Conservation (phyloP, 2,797 vertebrate genomes). For the Oreortyx pictus region DNA sequence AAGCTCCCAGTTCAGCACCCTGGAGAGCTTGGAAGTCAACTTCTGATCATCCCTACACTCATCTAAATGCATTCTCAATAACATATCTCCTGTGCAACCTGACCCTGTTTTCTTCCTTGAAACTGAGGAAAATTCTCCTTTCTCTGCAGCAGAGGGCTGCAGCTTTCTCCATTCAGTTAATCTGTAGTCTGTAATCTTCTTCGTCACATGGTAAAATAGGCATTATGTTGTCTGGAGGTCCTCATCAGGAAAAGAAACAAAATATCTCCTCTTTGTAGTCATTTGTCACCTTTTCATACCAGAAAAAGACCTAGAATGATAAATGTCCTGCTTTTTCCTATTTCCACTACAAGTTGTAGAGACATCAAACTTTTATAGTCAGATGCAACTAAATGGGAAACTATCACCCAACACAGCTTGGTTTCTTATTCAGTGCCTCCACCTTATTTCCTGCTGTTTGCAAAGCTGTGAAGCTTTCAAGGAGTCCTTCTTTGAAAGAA, state of each 20-base stretch:
- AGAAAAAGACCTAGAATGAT: not conserved
- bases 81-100: not conserved
- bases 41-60: not conserved
- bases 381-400: not conserved
- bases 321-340: not conserved
- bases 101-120: not conserved
- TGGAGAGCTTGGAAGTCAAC: not conserved
- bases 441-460: not conserved
- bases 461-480: not conserved
- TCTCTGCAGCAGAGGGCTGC: not conserved
- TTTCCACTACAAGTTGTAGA: not conserved
- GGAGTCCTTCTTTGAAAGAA: not conserved
- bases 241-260: not conserved
- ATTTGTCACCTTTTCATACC: not conserved
- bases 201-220: not conserved
- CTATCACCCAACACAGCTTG: not conserved
- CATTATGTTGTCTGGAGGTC: not conserved
- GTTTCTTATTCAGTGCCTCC: not conserved
- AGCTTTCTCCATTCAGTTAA: not conserved
- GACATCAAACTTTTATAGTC: not conserved
- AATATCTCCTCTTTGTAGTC: not conserved
- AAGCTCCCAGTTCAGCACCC: not conserved
- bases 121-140: not conserved
- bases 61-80: not conserved
- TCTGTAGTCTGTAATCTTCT: not conserved